Percentiles rank a stretch among this genome's conserved stretches.
phyloP scores from a whole-genome alignment of 2,888 invertebrate genomes.

The Lasioglossum morio region DNA sequence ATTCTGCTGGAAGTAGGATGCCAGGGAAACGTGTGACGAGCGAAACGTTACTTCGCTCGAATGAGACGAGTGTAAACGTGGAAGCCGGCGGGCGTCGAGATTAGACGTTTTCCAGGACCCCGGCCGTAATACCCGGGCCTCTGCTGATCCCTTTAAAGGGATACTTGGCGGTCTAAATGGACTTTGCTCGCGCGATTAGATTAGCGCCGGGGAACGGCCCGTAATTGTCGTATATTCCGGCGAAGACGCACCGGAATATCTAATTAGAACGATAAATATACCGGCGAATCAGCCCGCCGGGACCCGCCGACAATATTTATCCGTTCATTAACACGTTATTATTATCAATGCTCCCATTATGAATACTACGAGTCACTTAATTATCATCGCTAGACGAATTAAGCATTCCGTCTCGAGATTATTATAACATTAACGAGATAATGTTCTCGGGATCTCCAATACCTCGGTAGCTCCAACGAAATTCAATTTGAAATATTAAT shows the following conservation, averaged over 20 bases:
- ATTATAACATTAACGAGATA: not conserved
- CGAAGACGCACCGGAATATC: conserved; percentile 36
- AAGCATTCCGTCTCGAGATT: not conserved
- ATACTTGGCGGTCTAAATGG: conserved; percentile 57
- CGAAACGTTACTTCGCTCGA: conserved; percentile 17
- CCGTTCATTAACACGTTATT: conserved; percentile 1
- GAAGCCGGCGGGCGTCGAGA: conserved; percentile 61
- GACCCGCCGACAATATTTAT: not conserved
- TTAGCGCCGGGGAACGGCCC: conserved; percentile 37
- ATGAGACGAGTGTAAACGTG: conserved; percentile 35
- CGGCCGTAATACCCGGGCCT: conserved; percentile 46
- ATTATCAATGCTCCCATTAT: not conserved
- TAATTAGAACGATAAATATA: conserved; percentile 57
- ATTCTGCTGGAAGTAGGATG: not conserved
- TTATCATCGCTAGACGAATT: not conserved
- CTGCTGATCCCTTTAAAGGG: conserved; percentile 57
- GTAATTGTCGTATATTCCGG: conserved; percentile 47
- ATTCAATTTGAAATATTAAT: not conserved
- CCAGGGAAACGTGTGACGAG: conserved; percentile 4
- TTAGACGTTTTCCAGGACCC: conserved; percentile 60
- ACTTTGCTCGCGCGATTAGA: conserved; percentile 55
- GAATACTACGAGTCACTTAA: not conserved
- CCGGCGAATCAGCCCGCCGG: not conserved
- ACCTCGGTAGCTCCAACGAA: not conserved
- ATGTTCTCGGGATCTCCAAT: not conserved